These are phyloP conservation scores for Xanthia togata DNA, from an alignment of 2,888 invertebrate species.

Conservation along the genomic window DNA sequence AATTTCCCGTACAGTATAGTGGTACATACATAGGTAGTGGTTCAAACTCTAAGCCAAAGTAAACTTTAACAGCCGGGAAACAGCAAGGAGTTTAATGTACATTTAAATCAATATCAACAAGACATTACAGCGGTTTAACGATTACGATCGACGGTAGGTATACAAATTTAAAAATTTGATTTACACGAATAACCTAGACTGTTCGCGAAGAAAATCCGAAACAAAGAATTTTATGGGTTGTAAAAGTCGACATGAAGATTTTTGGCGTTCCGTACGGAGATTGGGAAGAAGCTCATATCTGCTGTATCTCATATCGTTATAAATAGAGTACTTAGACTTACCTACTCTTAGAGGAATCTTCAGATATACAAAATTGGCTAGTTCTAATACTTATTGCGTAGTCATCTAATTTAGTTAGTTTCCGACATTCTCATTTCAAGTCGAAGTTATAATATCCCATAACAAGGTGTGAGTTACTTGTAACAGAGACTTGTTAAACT, in stretches of 20 bases:
- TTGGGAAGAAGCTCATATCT: too few species aligned
- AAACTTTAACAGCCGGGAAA: constrained; percentile 31
- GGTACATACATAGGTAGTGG: background rate
- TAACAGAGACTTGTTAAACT: constrained; percentile 1
- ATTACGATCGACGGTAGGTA: constrained; percentile 21
- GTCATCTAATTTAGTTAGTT: background rate
- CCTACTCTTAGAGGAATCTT: background rate
- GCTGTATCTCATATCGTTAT: background rate
- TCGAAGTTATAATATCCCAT: background rate
- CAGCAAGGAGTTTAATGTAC: constrained; percentile 23
- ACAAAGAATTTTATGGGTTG: constrained; percentile 52
- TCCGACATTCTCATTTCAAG: background rate
- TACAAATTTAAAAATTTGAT: constrained; percentile 51
- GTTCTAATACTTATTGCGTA: background rate
- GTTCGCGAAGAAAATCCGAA: constrained; percentile 37
- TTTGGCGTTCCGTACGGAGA: constrained; percentile 41
- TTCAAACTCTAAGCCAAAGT: constrained; percentile 1
- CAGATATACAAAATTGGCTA: background rate
- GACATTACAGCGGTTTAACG: constrained; percentile 27
- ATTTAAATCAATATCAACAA: constrained; percentile 44
- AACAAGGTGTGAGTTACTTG: background rate
- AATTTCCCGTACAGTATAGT: background rate
- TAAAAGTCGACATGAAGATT: constrained; percentile 51
- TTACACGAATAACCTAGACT: constrained; percentile 37
- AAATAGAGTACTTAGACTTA: background rate